Conservation (phyloP, 1,140 invertebrate genomes). For the Cyphomyrmex costatus region DNA sequence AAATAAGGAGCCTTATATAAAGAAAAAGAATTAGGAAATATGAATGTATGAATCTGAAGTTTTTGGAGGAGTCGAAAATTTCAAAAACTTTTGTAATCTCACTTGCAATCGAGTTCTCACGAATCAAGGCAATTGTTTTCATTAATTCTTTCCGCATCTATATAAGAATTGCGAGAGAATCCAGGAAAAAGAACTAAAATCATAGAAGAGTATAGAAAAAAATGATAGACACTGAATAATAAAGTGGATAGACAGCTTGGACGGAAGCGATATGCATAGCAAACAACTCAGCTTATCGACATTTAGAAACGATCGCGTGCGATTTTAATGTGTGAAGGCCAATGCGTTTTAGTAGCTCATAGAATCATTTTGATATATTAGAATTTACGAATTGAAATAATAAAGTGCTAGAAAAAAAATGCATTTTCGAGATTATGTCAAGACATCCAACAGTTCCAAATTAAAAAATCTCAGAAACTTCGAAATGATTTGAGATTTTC, state of each 20-base stretch:
- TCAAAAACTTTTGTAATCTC: neutral
- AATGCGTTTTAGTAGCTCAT: neutral
- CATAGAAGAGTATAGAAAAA: neutral
- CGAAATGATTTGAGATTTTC: too few species aligned
- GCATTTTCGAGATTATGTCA: too few species aligned
- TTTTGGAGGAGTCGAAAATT: neutral
- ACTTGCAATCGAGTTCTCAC: neutral
- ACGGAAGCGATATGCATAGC: neutral
- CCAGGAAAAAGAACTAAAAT: neutral
- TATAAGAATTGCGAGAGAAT: neutral
- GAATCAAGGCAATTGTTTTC: neutral
- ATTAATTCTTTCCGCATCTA: neutral
- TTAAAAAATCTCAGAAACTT: too few species aligned
- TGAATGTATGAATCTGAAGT: neutral
- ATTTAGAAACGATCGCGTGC: neutral
- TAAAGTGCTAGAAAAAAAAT: too few species aligned
- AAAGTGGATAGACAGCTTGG: neutral
- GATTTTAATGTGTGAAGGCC: neutral
- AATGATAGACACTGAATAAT: neutral
- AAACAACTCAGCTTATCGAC: constrained; percentile 13
- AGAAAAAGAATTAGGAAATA: neutral
- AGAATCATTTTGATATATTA: neutral
- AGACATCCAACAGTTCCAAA: too few species aligned
- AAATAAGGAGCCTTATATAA: neutral
- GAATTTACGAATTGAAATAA: neutral